A percentile compares a stretch with the other conserved stretches of the same genome.
Conservation (phyloP, 2,113 vertebrate genomes). For the Bothrops jararaca region DNA sequence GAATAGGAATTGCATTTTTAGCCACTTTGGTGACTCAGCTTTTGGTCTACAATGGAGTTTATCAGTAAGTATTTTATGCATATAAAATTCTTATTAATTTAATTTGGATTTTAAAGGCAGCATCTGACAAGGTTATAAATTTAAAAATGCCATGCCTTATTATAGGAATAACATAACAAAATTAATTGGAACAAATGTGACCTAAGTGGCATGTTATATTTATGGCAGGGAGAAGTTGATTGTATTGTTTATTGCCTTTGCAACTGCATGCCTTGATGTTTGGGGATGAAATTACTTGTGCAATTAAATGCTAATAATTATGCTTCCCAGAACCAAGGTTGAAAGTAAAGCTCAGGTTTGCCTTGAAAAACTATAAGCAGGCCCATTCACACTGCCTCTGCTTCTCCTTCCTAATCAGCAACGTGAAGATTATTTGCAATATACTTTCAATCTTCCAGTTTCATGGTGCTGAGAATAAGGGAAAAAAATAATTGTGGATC, state of each 20-base stretch:
- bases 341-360: background rate
- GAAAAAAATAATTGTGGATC: background rate
- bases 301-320: background rate
- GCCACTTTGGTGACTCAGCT: constrained; percentile 89
- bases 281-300: background rate
- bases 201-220: background rate
- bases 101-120: background rate
- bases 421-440: background rate
- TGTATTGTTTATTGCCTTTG: background rate
- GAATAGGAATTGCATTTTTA: constrained; percentile 86
- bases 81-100: background rate
- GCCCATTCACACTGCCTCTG: background rate
- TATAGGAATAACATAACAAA: background rate
- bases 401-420: background rate
- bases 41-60: constrained; percentile 92
- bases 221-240: background rate
- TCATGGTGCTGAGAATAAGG: background rate
- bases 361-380: background rate
- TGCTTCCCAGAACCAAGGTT: background rate
- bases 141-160: background rate
- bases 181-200: background rate
- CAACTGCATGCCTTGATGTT: background rate
- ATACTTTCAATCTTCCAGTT: background rate
- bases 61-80: constrained; percentile 82
- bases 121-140: background rate